phyloP scores from a whole-genome alignment of 1,140 invertebrate genomes.

The Saccostrea cuccullata region DNA sequence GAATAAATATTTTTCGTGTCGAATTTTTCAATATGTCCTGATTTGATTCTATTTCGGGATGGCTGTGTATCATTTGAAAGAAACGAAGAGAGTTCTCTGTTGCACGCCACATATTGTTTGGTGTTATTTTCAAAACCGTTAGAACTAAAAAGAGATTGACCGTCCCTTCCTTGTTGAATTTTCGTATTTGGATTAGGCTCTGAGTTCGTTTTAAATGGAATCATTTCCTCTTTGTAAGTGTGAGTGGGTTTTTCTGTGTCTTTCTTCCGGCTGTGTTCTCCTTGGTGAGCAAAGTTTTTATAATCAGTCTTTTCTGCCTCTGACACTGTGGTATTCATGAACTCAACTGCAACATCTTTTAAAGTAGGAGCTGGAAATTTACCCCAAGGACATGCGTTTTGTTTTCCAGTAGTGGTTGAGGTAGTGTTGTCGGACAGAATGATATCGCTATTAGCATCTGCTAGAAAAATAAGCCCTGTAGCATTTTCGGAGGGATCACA shows the following conservation, averaged over 20 bases:
- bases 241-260: not conserved
- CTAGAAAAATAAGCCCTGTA: not conserved
- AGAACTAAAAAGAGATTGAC: not conserved
- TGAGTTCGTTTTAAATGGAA: not conserved
- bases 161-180: not conserved
- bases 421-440: not conserved
- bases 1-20: not conserved
- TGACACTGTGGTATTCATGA: not conserved
- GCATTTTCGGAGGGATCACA: not conserved
- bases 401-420: not conserved
- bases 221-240: not conserved
- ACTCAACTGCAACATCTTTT: not conserved
- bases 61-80: not conserved
- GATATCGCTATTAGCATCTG: not conserved
- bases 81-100: not conserved
- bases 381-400: not conserved
- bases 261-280: not conserved
- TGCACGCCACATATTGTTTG: not conserved
- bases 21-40: not conserved
- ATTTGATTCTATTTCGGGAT: not conserved
- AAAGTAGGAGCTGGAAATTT: slow-evolving; percentile 5
- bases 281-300: not conserved
- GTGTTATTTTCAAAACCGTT: not conserved
- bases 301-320: not conserved
- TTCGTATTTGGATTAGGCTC: not conserved